Percentiles rank a stretch among this genome's conserved stretches.
Evolutionary conservation across 2,888 invertebrate genomes (phyloP).

Genomic region (Cheilosia impressa): DNA sequence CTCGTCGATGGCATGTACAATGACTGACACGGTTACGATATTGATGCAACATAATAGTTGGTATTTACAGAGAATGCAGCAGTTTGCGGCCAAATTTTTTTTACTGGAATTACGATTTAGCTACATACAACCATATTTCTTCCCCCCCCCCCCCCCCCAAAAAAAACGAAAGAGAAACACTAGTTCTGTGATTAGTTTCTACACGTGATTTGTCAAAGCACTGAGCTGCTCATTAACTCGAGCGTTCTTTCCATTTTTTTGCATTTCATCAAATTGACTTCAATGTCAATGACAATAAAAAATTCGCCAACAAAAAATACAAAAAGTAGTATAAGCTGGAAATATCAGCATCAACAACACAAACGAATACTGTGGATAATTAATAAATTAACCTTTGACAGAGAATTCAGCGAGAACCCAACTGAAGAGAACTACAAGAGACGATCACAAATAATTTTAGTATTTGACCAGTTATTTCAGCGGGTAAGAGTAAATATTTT

Average conservation of each 20-base stretch:
- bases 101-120: conserved; percentile 1
- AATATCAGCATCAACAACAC: neutral
- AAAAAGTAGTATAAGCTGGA: neutral
- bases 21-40: conserved; percentile 84
- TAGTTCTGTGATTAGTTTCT: conserved; percentile 55
- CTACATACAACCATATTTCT: conserved; percentile 22
- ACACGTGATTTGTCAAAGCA: conserved; percentile 29
- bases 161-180: neutral
- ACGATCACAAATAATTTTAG: neutral
- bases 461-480: conserved; percentile 3
- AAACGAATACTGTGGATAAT: neutral
- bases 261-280: conserved; percentile 4
- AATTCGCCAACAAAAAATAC: neutral
- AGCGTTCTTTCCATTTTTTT: conserved; percentile 2
- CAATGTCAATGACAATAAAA: conserved; percentile 23
- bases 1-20: conserved; percentile 95
- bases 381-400: neutral
- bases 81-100: conserved; percentile 59
- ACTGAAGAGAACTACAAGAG: neutral
- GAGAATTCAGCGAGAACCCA: neutral
- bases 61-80: conserved; percentile 25
- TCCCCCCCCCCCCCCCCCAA: neutral
- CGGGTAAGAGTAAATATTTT: conserved; percentile 10
- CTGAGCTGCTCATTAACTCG: conserved; percentile 36
- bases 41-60: conserved; percentile 40